These are phyloP conservation scores for Zele albiditarsus DNA, from an alignment of 2,888 invertebrate genomes.

Conservation along the genomic window DNA sequence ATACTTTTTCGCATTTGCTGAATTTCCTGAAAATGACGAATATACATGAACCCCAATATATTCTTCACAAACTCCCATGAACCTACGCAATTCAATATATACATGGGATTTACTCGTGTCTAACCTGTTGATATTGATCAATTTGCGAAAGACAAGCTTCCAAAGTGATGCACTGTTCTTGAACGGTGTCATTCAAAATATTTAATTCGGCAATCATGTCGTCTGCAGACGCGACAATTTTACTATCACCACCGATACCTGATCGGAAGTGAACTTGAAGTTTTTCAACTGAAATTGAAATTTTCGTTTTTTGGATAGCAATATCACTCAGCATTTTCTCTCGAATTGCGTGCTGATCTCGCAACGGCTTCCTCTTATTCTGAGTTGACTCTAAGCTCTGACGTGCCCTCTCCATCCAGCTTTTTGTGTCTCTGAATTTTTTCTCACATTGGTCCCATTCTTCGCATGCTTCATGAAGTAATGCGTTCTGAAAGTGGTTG, in stretches of 20 bases:
- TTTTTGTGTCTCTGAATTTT: constrained; percentile 91
- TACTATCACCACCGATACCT: constrained; percentile 86
- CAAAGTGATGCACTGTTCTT: constrained; percentile 79
- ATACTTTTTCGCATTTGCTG: constrained; percentile 88
- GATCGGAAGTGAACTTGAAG: constrained; percentile 92
- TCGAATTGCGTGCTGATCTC: constrained; percentile 88
- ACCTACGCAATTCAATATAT: background rate
- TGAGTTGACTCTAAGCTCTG: constrained; percentile 85
- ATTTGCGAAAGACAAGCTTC: constrained; percentile 87
- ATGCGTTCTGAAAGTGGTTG: constrained; percentile 80
- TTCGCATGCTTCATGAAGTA: constrained; percentile 92
- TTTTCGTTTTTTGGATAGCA: constrained; percentile 91
- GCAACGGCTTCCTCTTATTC: constrained; percentile 88
- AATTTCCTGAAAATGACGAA: constrained; percentile 78
- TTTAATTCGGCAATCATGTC: constrained; percentile 82
- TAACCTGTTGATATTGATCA: constrained; percentile 86
- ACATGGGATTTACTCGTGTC: constrained; percentile 33
- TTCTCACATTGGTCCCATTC: constrained; percentile 98
- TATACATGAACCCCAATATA: constrained; percentile 29
- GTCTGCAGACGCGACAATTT: constrained; percentile 82
- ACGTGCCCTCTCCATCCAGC: constrained; percentile 91
- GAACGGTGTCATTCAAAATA: constrained; percentile 77
- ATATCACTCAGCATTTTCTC: constrained; percentile 92
- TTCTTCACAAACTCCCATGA: constrained; percentile 25
- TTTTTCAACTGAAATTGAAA: constrained; percentile 91